Conservation (phyloP, 2,888 invertebrate species). For the Pardosa pseudoannulata region DNA sequence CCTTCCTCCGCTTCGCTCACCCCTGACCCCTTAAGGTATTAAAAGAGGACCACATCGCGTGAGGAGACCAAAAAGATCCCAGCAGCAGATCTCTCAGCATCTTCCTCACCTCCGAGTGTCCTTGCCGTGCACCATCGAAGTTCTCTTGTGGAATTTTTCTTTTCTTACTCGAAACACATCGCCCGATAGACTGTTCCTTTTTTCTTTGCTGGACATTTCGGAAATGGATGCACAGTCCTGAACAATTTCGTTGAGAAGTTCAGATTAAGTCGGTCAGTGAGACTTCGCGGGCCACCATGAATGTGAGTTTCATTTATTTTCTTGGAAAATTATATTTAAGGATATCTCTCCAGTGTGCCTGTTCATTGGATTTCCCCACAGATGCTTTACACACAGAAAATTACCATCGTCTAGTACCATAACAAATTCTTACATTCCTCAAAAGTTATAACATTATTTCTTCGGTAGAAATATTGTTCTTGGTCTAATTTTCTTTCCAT, state of each 20-base stretch:
- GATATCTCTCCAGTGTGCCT: not conserved
- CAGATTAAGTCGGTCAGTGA: not conserved
- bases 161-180: not conserved
- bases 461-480: too few relatives aligned
- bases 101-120: slow-evolving; percentile 18
- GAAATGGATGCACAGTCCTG: slow-evolving; percentile 50
- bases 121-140: not conserved
- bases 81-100: slow-evolving; percentile 20
- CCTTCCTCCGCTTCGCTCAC: slow-evolving; percentile 47
- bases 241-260: not conserved
- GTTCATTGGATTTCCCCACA: not conserved
- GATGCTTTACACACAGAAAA: too few relatives aligned
- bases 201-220: not conserved
- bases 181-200: not conserved
- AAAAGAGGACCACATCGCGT: slow-evolving; percentile 61
- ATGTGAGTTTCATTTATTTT: slow-evolving; percentile 55
- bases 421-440: too few relatives aligned
- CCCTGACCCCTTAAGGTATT: slow-evolving; percentile 69
- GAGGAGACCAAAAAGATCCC: slow-evolving; percentile 37
- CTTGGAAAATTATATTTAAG: not conserved
- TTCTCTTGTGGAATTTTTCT: not conserved
- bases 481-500: too few relatives aligned
- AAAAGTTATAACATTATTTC: too few relatives aligned
- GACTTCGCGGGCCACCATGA: slow-evolving; percentile 35
- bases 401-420: too few relatives aligned